Base-by-base conservation (phyloP, 2,113 vertebrate species). In the Pica pica region DNA sequence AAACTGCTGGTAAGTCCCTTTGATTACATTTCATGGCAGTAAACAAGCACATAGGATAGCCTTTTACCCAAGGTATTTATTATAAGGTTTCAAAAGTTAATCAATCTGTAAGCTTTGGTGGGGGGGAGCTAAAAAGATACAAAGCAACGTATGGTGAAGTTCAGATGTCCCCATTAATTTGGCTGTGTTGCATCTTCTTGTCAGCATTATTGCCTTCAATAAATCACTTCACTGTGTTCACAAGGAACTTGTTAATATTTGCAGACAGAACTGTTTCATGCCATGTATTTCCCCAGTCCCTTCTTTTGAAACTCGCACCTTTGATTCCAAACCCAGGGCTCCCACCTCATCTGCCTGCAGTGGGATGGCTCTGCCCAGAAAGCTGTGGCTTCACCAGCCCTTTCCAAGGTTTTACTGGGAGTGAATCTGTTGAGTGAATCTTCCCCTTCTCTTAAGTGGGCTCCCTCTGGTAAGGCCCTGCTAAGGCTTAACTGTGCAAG, bases 81-180 rank as follows among this genome's bases (percentile, higher is more conserved):
- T 89, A 27, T 16, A 49, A 31, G 41, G 50, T 83, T 83, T 63
- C 15, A 59, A 20, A 83, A 59, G 47, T 64, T 31, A 71, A 63
- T 33, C 16, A 19, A 16, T 44, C 24, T 57, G 3, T 67, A 23
- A 31, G 13, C 13, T 86, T 67, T 22, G 9, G 2, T 4, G 7
- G 7, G 6, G 4, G 22, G 26, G 19, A 10, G 5, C 39, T 11
- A 59, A 80, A 52, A 35, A 7, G 5, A 7, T 7, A 3, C 0
- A 5, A 91, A 64, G 37, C 35, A 88, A 50, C 26, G 4, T 17
- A 5, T 31, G 37, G 21, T 44, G 11, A 71, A 53, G 17, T 71
- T 71, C 28, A 76, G 31, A 39, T 21, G 10, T 50, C 28, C 28
- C 31, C 0, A 0, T 65, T 73, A 27, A 52, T 83, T 78, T 80